Base-by-base conservation (phyloP, 2,888 invertebrate species). In the Meta bourneti region DNA sequence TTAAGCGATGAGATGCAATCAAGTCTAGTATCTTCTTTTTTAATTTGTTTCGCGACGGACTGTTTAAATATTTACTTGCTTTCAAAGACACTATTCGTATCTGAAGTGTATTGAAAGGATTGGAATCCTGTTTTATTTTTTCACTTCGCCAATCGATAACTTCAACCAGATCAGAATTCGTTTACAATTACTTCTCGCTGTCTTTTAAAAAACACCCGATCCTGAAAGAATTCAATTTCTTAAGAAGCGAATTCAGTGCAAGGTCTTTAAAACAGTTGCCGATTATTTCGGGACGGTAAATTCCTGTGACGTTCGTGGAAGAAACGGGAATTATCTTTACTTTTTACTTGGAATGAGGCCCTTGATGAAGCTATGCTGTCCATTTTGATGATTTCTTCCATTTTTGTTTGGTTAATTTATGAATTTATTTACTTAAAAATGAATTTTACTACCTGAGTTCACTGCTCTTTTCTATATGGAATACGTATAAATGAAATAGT, bases 41-140 rank as follows among this genome's bases (percentile, higher is more conserved):
- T 20, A 79, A 61, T 61, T 61, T 69, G 34, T 54, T 61, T 61
- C 54, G 54, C 83, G 72, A 52, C 52, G 69, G 72, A 52, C 83
- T 83, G 52, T 83, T 83, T 83, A 83, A 83, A 83, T 83, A 83
- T 83, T 83, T 83, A 83, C 83, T 72, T 51, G 71, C 83, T 83
- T 74, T 83, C 71, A 83, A 83, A 72, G 83, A 70, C 52, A 52
- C n/a, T 52, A 72, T 19, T 83, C 34, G 52, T 52, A 81, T 69
- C 20, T 19, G 71, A 19, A 51, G 54, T 13, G 72, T 49, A 83
- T 71, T 83, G 83, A 72, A 83, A 83, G 72, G 52, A 71, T 83
- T 52, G 83, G 52, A 72, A 34, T 34, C 49, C 16, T 20, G 16
- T 61, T 4, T 52, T 51, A 71, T 71, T 82, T 74, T 71, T 52